Conservation (phyloP, 2,113 vertebrate genomes). For the Tachysurus vachellii region DNA sequence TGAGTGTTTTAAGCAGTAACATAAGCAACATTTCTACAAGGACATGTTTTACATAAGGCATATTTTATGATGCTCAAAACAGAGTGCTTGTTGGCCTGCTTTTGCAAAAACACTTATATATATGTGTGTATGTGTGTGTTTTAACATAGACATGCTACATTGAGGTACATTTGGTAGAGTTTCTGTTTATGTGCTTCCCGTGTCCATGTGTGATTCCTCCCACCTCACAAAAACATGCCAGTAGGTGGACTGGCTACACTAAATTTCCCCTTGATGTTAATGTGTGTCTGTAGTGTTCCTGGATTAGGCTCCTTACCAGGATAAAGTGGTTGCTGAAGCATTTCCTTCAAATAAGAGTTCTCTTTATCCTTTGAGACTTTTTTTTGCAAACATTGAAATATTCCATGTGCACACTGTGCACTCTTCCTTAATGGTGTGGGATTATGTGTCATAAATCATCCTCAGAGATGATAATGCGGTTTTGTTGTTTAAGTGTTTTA, state of each 20-base stretch:
- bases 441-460: background rate
- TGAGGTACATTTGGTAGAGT: background rate
- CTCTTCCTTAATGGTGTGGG: background rate
- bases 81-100: background rate
- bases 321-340: background rate
- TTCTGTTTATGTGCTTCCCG: background rate
- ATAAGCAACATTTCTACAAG: background rate
- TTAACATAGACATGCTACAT: background rate
- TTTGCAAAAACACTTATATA: background rate
- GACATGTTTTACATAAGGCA: background rate
- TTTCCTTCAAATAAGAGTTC: background rate
- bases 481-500: background rate
- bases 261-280: background rate
- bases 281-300: background rate
- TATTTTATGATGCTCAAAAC: background rate
- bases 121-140: background rate
- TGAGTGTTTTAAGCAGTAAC: background rate
- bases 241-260: background rate
- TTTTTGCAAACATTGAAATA: constrained; percentile 1
- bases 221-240: background rate
- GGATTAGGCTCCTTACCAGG: background rate
- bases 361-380: background rate
- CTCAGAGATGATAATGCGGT: background rate
- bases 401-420: background rate
- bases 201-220: background rate